Conservation (phyloP, 2,797 vertebrate species). For the Coregonus suidteri region DNA sequence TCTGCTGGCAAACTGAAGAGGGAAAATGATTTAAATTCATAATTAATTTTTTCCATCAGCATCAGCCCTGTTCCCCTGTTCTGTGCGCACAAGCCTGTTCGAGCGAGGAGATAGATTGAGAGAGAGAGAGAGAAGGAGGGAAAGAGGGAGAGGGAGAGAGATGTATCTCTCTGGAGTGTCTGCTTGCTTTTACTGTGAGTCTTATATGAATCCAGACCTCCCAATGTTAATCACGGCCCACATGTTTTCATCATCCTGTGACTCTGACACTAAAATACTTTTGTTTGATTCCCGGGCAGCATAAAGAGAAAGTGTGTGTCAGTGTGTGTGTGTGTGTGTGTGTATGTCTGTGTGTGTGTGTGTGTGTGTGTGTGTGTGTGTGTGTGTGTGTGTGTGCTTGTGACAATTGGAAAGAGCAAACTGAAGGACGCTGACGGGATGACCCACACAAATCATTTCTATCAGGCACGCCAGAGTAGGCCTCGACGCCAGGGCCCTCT, state of each 20-base stretch:
- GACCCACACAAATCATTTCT: slow-evolving; percentile 16
- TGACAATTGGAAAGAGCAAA: background rate
- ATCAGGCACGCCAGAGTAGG: background rate
- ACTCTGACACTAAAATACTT: background rate
- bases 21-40: slow-evolving; percentile 33
- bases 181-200: background rate
- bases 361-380: background rate
- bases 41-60: slow-evolving; percentile 29
- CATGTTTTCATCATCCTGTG: slow-evolving; percentile 1
- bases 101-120: slow-evolving; percentile 6
- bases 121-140: background rate
- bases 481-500: background rate
- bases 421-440: background rate
- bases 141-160: background rate
- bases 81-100: slow-evolving; percentile 38
- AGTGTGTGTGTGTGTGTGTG: background rate
- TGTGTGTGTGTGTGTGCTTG: background rate
- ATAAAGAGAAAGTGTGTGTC: background rate
- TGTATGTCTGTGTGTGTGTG: background rate
- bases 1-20: slow-evolving; percentile 23
- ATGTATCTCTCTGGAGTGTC: background rate
- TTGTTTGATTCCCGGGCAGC: background rate
- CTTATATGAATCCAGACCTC: background rate
- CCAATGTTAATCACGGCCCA: background rate
- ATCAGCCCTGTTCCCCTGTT: slow-evolving; percentile 13